phyloP scores from a whole-genome alignment of 2,888 invertebrate genomes.

The Latheticus oryzae region DNA sequence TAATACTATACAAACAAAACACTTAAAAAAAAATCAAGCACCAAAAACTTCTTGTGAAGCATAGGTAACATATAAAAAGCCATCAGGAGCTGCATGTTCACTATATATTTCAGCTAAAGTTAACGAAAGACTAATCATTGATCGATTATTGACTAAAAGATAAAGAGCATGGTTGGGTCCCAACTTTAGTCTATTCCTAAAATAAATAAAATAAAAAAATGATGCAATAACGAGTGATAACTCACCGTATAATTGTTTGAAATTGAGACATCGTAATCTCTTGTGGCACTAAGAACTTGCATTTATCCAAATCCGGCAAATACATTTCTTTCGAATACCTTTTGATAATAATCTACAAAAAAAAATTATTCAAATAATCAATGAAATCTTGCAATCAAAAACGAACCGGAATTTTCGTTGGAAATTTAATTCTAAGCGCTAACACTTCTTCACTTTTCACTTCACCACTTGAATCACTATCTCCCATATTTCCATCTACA shows the following conservation, averaged over 20 bases:
- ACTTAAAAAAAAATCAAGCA: too few species aligned
- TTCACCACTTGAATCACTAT: slow-evolving; percentile 57
- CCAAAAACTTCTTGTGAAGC: slow-evolving; percentile 93
- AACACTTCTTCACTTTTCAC: slow-evolving; percentile 80
- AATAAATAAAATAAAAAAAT: too few species aligned
- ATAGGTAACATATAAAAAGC: slow-evolving; percentile 89
- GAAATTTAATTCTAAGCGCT: slow-evolving; percentile 82
- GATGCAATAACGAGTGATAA: slow-evolving; percentile 27
- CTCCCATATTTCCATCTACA: slow-evolving; percentile 15
- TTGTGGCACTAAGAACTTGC: slow-evolving; percentile 89
- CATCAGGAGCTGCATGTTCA: slow-evolving; percentile 82
- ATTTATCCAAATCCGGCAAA: slow-evolving; percentile 83
- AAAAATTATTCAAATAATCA: slow-evolving; percentile 31
- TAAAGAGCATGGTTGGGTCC: slow-evolving; percentile 81
- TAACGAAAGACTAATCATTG: slow-evolving; percentile 83
- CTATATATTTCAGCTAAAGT: slow-evolving; percentile 86
- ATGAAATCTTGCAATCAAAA: slow-evolving; percentile 10
- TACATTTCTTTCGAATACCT: slow-evolving; percentile 81
- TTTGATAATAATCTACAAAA: slow-evolving; percentile 82
- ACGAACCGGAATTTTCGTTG: slow-evolving; percentile 85
- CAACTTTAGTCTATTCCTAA: slow-evolving; percentile 69
- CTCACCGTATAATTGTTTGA: slow-evolving; percentile 85
- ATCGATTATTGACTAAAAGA: slow-evolving; percentile 84
- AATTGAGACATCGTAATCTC: slow-evolving; percentile 92
- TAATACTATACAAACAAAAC: too few species aligned